Percentiles rank a stretch among this genome's conserved stretches.
Conservation (phyloP, 1,140 invertebrate genomes). For the Macrobrachium nipponense region DNA sequence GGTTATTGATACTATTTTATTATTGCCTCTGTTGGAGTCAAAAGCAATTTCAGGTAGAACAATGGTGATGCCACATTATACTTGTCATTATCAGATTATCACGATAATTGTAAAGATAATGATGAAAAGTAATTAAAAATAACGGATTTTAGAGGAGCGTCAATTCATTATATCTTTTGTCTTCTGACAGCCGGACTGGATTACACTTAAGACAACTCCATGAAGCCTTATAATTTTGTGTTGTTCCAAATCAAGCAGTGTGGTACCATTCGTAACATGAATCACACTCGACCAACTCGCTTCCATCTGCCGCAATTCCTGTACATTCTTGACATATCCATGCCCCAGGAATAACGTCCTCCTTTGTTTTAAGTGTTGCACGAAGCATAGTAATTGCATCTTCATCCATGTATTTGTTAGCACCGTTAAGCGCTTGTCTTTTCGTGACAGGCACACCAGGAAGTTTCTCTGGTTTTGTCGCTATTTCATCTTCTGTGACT, state of each 20-base stretch:
- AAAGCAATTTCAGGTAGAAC: too few species aligned
- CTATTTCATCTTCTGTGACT: conserved; percentile 39
- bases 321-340: background rate
- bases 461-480: conserved; percentile 13
- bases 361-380: conserved; percentile 3
- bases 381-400: conserved; percentile 1
- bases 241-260: conserved; percentile 37
- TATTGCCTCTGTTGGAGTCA: too few species aligned
- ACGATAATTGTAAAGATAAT: too few species aligned
- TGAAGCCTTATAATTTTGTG: conserved; percentile 29
- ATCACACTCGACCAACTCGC: conserved; percentile 31
- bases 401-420: background rate
- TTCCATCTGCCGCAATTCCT: too few species aligned
- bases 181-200: background rate
- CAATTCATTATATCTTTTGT: conserved; percentile 4
- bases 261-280: conserved; percentile 30
- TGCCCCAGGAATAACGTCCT: background rate
- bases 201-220: conserved; percentile 37
- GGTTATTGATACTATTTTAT: too few species aligned
- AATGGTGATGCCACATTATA: too few species aligned
- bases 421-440: background rate
- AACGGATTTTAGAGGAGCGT: too few species aligned
- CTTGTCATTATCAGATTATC: too few species aligned
- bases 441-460: background rate
- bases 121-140: too few species aligned